Evolutionary conservation across 2,797 vertebrate species (phyloP).

Genomic region (Psittacula derbiana): DNA sequence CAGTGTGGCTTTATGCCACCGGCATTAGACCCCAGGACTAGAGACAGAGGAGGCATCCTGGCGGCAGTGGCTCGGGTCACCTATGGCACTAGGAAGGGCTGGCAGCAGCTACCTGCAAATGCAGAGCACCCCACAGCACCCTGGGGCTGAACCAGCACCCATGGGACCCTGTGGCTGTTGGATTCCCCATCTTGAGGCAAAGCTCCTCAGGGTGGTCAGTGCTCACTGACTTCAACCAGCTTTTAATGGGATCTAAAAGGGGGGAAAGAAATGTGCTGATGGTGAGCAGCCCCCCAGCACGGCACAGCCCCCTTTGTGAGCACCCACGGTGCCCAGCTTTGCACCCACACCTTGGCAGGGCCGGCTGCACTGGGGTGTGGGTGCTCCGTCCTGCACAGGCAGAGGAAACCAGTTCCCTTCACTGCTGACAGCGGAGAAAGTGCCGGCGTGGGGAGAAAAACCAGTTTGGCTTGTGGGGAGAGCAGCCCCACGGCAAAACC

Average conservation of each 20-base stretch:
- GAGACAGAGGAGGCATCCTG: neutral
- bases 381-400: neutral
- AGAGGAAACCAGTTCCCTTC: neutral
- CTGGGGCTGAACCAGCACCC: neutral
- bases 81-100: neutral
- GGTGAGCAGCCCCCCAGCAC: neutral
- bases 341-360: neutral
- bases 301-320: neutral
- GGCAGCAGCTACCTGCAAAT: neutral
- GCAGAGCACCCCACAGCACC: neutral
- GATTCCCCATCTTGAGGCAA: neutral
- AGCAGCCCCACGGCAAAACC: neutral
- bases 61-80: neutral
- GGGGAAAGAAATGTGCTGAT: accelerated
- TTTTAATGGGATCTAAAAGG: accelerated
- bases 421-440: neutral
- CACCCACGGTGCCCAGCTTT: neutral
- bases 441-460: neutral
- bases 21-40: neutral
- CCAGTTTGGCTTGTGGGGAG: conserved; percentile 18
- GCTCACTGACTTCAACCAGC: accelerated
- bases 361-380: neutral
- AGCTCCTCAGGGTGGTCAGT: accelerated
- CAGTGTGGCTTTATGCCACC: accelerated
- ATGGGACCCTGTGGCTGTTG: accelerated